These are phyloP conservation scores for Teleiodes luculella DNA, from an alignment of 2,888 invertebrate genomes.

Conservation along the genomic window DNA sequence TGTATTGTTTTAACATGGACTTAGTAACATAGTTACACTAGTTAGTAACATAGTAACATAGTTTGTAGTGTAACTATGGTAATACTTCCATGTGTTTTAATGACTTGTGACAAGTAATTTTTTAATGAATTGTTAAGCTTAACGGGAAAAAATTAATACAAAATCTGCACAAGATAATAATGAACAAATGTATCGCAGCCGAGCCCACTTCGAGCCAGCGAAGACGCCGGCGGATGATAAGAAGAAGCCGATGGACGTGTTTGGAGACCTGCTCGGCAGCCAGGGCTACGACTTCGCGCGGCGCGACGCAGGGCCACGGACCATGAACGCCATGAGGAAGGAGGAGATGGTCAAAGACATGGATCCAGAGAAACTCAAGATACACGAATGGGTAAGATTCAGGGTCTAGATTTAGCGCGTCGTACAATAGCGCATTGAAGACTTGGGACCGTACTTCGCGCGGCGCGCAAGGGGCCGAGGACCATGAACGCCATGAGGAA, in stretches of 20 bases:
- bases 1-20: no score
- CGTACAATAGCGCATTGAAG: background rate
- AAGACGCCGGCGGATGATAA: conserved; percentile 64
- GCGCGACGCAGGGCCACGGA: conserved; percentile 87
- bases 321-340: conserved; percentile 96
- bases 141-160: no score
- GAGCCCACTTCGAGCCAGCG: conserved; percentile 84
- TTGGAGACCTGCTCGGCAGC: conserved; percentile 93
- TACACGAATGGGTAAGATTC: conserved; percentile 86
- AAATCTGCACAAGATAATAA: background rate
- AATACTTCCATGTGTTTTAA: no score
- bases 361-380: conserved; percentile 94
- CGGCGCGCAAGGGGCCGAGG: no score
- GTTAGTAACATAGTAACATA: no score
- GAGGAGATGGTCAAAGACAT: conserved; percentile 90
- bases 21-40: no score
- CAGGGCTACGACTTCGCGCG: conserved; percentile 92
- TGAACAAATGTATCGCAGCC: conserved; percentile 56
- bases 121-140: no score
- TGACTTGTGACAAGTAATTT: no score
- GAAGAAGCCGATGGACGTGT: conserved; percentile 83
- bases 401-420: background rate
- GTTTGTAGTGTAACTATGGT: no score
- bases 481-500: no score
- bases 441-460: no score